Base-by-base conservation (phyloP, 2,888 invertebrate species). In the Apotomis turbidana region DNA sequence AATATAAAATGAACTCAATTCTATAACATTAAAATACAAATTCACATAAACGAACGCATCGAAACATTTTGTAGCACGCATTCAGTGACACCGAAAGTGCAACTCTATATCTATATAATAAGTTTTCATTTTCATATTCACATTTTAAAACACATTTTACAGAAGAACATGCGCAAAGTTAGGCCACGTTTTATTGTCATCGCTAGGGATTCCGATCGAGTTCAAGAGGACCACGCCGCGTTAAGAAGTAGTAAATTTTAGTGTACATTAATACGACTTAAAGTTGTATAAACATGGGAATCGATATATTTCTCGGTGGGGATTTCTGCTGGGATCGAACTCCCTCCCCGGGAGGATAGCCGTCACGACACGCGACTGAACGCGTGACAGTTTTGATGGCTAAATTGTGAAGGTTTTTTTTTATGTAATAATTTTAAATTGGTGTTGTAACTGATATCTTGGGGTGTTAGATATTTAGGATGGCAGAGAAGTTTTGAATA, bases 301-400 rank as follows among this genome's bases (percentile, higher is more conserved):
- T 6, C 3, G 44, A 15, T 55, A 55, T 44, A 27, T 66, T 66
- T 57, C 60, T 57, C 76, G 70, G 75, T 51, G 10, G 76, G 76
- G 76, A 78, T 62, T 70, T 66, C 74, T 55, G 10, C 63, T 76
- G 77, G 81, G 77, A 77, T 77, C 75, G 77, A 78, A 78, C 75
- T 70, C 62, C 63, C 67, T 68, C 75, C 83, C 78, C 82, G 46
- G 52, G 82, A 80, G 83, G 76, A 79, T 78, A 68, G 71, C 76
- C 79, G 74, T 70, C 68, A 55, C 68, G 76, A 54, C 81, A 78
- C 82, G 82, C 78, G 81, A 76, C 79, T 67, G 36, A 69, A 71
- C 74, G 72, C 74, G 70, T 75, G 73, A 66, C 61, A 61, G 59
- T 63, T 63, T 60, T 67, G 68, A 59, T 57, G 64, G 64, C 59